A percentile compares a stretch with the other conserved stretches of the same genome.
These are phyloP conservation scores for Indri indri DNA, from an alignment of 2,113 vertebrate genomes.

Conservation along the genomic window DNA sequence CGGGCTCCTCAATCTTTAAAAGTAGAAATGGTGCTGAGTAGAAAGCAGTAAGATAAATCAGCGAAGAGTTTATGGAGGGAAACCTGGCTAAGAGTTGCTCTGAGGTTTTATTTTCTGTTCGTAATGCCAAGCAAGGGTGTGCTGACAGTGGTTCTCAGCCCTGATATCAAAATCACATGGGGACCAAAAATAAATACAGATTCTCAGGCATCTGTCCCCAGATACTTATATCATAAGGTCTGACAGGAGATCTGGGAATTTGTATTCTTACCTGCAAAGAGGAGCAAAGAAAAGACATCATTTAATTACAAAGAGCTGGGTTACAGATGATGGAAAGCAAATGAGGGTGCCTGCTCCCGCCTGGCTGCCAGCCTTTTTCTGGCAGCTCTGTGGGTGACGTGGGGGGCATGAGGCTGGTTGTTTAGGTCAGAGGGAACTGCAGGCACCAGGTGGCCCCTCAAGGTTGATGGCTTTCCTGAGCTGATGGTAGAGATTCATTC, in stretches of 20 bases:
- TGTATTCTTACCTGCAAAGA: not conserved
- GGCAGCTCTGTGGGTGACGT: not conserved
- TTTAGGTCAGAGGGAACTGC: slow-evolving; percentile 42
- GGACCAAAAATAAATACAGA: not conserved
- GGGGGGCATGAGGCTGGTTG: not conserved
- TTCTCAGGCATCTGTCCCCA: not conserved
- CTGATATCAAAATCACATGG: not conserved
- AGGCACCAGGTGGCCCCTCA: not conserved
- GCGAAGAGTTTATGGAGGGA: not conserved
- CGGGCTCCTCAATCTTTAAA: not conserved
- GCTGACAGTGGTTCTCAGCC: not conserved
- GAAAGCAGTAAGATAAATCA: not conserved
- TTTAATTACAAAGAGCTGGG: not conserved
- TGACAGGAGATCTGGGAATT: not conserved
- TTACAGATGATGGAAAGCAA: not conserved
- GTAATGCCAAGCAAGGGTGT: not conserved
- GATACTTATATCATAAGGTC: not conserved
- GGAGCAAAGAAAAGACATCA: not conserved
- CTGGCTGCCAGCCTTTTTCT: not conserved
- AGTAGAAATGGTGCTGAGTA: not conserved
- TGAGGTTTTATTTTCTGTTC: not conserved
- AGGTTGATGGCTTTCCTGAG: not conserved
- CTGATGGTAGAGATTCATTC: slow-evolving; percentile 20
- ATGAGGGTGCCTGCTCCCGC: not conserved
- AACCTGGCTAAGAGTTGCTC: not conserved